Percentiles rank a stretch among this genome's conserved stretches.
These are phyloP conservation scores for Acronicta leporina DNA, from an alignment of 2,888 invertebrate genomes.

Conservation along the genomic window DNA sequence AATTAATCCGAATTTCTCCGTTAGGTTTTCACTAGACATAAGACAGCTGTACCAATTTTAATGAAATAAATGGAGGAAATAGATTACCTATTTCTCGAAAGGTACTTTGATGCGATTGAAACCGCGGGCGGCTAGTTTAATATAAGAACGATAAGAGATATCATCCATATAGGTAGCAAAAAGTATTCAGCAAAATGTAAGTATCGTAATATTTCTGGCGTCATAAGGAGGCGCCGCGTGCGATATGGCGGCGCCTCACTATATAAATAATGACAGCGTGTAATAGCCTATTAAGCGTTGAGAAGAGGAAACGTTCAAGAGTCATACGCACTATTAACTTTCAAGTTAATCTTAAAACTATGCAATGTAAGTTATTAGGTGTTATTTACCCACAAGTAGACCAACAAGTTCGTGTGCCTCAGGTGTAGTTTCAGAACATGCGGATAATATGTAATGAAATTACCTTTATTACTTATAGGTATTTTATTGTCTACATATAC, in stretches of 20 bases:
- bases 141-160: conserved; percentile 9
- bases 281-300: conserved; percentile 52
- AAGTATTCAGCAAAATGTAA: conserved; percentile 42
- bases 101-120: too few species aligned
- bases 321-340: conserved; percentile 10
- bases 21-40: too few species aligned
- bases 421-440: too few species aligned
- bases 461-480: too few species aligned
- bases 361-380: neutral
- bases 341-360: neutral
- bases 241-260: conserved; percentile 33
- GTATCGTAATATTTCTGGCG: conserved; percentile 56
- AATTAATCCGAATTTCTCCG: too few species aligned
- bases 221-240: conserved; percentile 44
- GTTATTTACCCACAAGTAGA: neutral
- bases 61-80: too few species aligned
- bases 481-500: too few species aligned
- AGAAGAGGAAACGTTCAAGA: conserved; percentile 19
- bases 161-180: conserved; percentile 19
- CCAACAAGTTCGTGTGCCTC: too few species aligned
- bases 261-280: conserved; percentile 47
- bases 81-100: too few species aligned
- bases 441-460: too few species aligned
- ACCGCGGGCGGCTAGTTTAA: too few species aligned
- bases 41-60: too few species aligned